Evolutionary conservation across 2,797 vertebrate genomes (phyloP), one percentile per base, ranked within the genome.

Genomic region (Ceryle rudis): DNA sequence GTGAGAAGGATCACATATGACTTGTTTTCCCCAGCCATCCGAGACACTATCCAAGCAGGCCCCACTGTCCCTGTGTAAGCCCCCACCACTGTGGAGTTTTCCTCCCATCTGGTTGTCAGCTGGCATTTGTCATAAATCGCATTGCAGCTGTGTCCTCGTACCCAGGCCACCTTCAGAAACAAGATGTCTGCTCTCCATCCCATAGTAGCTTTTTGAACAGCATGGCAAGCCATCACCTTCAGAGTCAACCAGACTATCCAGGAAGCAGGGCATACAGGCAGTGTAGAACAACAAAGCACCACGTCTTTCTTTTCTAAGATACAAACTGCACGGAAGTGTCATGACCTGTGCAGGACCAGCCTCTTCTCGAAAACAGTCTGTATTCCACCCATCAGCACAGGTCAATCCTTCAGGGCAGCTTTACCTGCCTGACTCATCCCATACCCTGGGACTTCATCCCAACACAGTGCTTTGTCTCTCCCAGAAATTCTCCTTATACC

Each of bases 1-100:
- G 9, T 2, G 7, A 44, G 61, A 39, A 58, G 0, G 1, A 35
- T 61, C 12, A 15, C 3, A 0, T 21, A 9, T 57, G 35, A 31
- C 25, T 62, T 82, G 6, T 33, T 57, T 73, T 35, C 16, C 7
- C 29, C 21, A 29, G 23, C 8, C 10, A 23, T 8, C 18, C 20
- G 54, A 72, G 41, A 55, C 18, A 17, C 31, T 54, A 31, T 7
- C 28, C 33, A 17, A 25, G n/a, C 0, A 0, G 6, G 26, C 5
- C 11, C 14, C 14, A n/a, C 6, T n/a, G 5, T 25, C 35, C 42
- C 26, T 60, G 20, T 14, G 6, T 22, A 13, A 55, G 6, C 3
- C 35, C 18, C 19, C 11, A 15, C 2, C 0, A 1, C 44, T 5
- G 0, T 6, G 26, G 17, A 13, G 6, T 58, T 81, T 81, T 42